These are phyloP conservation scores for Tyrannus savana DNA, from an alignment of 2,113 vertebrate genomes.

Conservation along the genomic window DNA sequence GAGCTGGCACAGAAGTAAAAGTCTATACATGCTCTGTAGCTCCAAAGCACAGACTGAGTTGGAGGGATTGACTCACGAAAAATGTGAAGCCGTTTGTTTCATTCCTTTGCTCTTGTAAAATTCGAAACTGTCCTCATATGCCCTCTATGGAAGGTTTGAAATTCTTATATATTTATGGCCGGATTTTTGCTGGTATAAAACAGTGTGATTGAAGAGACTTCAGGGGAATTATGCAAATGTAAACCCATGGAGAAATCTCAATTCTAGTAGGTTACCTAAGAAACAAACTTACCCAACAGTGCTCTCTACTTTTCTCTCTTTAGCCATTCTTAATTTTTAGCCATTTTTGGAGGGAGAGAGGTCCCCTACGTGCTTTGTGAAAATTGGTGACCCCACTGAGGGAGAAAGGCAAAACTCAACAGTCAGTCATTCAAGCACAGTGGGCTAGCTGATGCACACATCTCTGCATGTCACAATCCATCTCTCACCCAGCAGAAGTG, in stretches of 20 bases:
- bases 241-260: neutral
- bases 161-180: slow-evolving; percentile 34
- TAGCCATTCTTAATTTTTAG: neutral
- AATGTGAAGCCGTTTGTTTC: neutral
- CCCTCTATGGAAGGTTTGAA: neutral
- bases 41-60: neutral
- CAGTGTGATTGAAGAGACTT: neutral
- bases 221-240: neutral
- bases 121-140: slow-evolving; percentile 1
- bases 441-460: neutral
- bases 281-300: neutral
- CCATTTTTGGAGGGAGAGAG: neutral
- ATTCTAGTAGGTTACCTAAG: neutral
- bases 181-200: neutral
- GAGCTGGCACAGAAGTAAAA: neutral
- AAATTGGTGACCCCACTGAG: neutral
- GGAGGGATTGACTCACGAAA: neutral
- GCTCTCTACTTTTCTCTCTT: neutral
- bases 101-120: slow-evolving; percentile 28
- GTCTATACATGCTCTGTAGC: neutral
- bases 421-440: neutral
- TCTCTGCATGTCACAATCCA: neutral
- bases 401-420: neutral
- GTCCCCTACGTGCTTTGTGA: neutral
- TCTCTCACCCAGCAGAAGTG: neutral